These are phyloP conservation scores for Andrena chrysosceles DNA, from an alignment of 2,888 invertebrate species.

Conservation along the genomic window DNA sequence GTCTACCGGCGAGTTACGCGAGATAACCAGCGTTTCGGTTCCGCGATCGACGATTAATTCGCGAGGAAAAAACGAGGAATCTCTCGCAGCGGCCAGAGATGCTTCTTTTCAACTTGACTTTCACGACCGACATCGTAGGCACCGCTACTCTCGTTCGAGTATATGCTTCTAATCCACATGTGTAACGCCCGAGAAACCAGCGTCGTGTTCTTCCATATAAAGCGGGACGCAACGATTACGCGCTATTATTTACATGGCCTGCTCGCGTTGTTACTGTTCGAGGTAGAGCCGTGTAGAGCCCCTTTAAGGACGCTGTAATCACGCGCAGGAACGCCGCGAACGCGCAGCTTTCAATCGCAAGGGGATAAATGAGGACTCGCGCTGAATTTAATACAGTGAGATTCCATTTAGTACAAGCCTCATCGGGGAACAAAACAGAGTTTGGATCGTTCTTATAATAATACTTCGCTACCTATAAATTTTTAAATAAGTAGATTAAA, in stretches of 20 bases:
- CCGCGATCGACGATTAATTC: not conserved
- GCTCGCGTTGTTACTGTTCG: constrained; percentile 26
- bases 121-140: constrained; percentile 45
- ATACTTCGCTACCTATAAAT: too few relatives aligned
- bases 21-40: constrained; percentile 4
- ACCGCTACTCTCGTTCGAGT: constrained; percentile 33
- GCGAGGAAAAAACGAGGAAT: not conserved
- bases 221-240: constrained; percentile 54
- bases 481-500: too few relatives aligned
- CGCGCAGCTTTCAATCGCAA: not conserved
- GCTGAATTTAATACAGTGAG: too few relatives aligned
- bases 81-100: not conserved
- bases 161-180: constrained; percentile 64
- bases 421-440: too few relatives aligned
- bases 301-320: constrained; percentile 33
- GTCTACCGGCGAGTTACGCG: not conserved
- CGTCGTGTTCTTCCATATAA: constrained; percentile 49
- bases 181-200: constrained; percentile 52
- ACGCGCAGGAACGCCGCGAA: not conserved
- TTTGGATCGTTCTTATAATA: too few relatives aligned
- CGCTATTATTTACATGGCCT: constrained; percentile 44
- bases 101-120: constrained; percentile 50
- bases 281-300: constrained; percentile 21
- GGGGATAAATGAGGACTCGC: not conserved
- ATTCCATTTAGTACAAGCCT: too few relatives aligned